Base-by-base conservation (phyloP, 2,888 invertebrate species). In the Lasioglossum oenotherae region DNA sequence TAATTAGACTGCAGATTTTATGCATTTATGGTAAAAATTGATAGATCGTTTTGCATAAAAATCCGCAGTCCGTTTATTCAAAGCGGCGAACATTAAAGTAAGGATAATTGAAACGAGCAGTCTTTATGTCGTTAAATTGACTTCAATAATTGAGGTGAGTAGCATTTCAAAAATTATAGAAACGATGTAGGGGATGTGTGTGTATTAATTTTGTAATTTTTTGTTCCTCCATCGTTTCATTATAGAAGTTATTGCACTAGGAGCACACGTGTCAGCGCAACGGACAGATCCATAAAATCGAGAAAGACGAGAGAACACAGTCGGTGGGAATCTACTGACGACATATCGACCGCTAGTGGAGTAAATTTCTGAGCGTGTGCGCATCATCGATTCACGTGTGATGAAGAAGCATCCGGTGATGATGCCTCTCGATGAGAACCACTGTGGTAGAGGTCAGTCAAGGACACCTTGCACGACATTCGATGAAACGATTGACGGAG, bases 401-500 rank as follows among this genome's bases (percentile, higher is more conserved):
- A 16, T 23, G 38, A 69, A 38, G 12, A 38, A 38, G 69, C 12
- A 23, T 23, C 41, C 12, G n/a, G 23, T 41, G 19, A 1, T 23
- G 27, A 41, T 77, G 67, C 49, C 38, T 64, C 16, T 41, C 8
- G 71, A 74, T 94, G 94, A 93, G 93, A 91, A 91, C 86, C 93
- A 64, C 89, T 82, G 88, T 16, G 85, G 88, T 91, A 90, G 90
- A 93, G 94, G 93, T 93, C 92, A 89, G 64, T 80, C 93, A 94
- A 94, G 93, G 93, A 92, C 93, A 94, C 93, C 92, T 93, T 92
- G 88, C 74, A 74, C 84, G 93, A 93, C 92, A 93, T 94, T 94
- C 87, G 76, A 14, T 76, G 87, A 81, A 88, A 91, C 85, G 85
- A 84, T 14, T 69, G 74, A 76, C 64, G 38, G 49, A 72, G 79